phyloP scores from a whole-genome alignment of 2,797 vertebrate species.

The Erethizon dorsatum region DNA sequence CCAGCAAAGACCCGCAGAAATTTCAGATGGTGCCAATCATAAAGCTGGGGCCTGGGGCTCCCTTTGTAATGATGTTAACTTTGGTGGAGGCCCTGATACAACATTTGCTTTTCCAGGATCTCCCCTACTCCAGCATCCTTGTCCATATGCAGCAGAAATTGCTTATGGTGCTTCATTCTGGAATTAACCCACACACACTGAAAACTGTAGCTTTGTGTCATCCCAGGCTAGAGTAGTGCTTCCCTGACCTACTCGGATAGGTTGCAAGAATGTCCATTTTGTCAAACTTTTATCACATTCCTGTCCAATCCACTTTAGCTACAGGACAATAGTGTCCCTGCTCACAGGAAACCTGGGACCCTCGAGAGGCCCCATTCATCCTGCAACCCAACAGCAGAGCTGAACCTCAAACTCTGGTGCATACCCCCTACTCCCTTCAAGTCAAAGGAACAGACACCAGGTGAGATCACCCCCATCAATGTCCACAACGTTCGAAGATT shows the following conservation, averaged over 20 bases:
- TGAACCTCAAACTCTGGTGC: neutral
- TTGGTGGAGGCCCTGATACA: neutral
- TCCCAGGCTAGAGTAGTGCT: too few species aligned
- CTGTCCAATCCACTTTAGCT: too few species aligned
- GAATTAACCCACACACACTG: neutral
- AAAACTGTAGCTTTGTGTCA: rapidly evolving
- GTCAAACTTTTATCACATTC: neutral
- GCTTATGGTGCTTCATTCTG: neutral
- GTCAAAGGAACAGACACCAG: neutral
- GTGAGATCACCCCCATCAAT: neutral
- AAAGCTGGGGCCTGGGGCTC: rapidly evolving
- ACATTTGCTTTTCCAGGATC: neutral
- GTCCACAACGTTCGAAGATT: rapidly evolving
- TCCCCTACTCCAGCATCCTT: neutral
- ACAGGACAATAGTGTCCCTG: neutral
- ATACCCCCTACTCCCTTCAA: neutral
- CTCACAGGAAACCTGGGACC: too few species aligned
- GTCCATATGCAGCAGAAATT: neutral
- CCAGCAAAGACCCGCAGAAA: neutral
- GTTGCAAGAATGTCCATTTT: rapidly evolving
- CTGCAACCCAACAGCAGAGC: neutral
- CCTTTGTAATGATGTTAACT: rapidly evolving
- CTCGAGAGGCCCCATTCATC: too few species aligned
- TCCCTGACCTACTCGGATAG: neutral
- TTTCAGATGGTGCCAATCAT: rapidly evolving